Percentiles rank a stretch among this genome's conserved stretches.
Conservation (phyloP, 2,888 invertebrate genomes). For the Acrobasis suavella region DNA sequence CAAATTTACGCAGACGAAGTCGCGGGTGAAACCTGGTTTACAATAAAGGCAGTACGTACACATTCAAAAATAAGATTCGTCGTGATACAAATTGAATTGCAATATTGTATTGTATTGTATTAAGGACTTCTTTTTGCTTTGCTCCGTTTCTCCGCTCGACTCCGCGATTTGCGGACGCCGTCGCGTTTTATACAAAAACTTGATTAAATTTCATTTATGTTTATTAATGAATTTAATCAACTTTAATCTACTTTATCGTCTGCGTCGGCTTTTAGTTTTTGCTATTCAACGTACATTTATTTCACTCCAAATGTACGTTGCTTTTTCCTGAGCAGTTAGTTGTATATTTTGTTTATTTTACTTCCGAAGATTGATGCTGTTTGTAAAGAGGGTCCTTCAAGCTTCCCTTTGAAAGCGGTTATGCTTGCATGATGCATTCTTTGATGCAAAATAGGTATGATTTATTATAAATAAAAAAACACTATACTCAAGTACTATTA, state of each 20-base stretch:
- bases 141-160: constrained; percentile 1
- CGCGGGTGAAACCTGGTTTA: no score
- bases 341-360: neutral
- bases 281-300: constrained; percentile 2
- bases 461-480: no score
- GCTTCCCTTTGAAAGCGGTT: no score
- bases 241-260: constrained; percentile 13
- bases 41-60: neutral
- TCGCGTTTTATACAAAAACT: constrained; percentile 8
- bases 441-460: no score
- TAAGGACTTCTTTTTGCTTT: neutral
- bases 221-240: constrained; percentile 13
- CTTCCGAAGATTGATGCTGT: neutral
- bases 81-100: neutral
- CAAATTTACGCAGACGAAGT: no score
- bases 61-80: neutral
- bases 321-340: neutral
- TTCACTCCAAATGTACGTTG: neutral
- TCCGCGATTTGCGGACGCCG: constrained; percentile 1
- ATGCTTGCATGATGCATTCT: no score
- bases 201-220: constrained; percentile 11
- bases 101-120: neutral
- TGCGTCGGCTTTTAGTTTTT: constrained; percentile 12
- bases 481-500: no score
- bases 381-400: no score